Conservation (phyloP, 1,140 invertebrate genomes). For the Ostrea edulis region DNA sequence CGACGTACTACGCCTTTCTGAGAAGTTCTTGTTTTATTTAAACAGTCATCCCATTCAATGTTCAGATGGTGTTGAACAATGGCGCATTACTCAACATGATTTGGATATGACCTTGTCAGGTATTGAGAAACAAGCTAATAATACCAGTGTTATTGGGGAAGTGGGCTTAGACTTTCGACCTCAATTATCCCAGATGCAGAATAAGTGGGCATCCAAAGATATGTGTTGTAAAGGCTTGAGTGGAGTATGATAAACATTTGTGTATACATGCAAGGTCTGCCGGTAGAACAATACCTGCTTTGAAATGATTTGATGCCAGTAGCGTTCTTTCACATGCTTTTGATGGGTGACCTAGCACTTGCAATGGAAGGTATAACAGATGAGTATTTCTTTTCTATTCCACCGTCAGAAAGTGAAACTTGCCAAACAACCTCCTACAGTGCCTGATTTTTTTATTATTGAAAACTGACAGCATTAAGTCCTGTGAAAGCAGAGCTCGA, state of each 20-base stretch:
- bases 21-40: constrained; percentile 62
- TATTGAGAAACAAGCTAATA: constrained; percentile 62
- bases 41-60: constrained; percentile 76
- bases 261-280: constrained; percentile 80
- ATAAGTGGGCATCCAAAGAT: constrained; percentile 71
- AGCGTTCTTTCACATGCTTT: constrained; percentile 79
- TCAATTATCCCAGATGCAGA: constrained; percentile 66
- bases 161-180: constrained; percentile 78
- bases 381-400: constrained; percentile 79
- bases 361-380: constrained; percentile 75
- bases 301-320: constrained; percentile 74
- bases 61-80: constrained; percentile 39
- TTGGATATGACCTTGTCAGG: constrained; percentile 58
- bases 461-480: constrained; percentile 76
- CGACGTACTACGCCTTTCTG: constrained; percentile 53
- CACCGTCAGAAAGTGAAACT: constrained; percentile 78
- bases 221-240: constrained; percentile 72
- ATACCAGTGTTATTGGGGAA: constrained; percentile 67
- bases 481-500: constrained; percentile 65
- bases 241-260: constrained; percentile 69
- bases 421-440: constrained; percentile 70
- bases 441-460: constrained; percentile 66
- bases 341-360: constrained; percentile 76
- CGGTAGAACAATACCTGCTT: constrained; percentile 74
- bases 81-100: constrained; percentile 54